These are phyloP conservation scores for Labeo rohita DNA, from an alignment of 2,113 vertebrate genomes.

Conservation along the genomic window DNA sequence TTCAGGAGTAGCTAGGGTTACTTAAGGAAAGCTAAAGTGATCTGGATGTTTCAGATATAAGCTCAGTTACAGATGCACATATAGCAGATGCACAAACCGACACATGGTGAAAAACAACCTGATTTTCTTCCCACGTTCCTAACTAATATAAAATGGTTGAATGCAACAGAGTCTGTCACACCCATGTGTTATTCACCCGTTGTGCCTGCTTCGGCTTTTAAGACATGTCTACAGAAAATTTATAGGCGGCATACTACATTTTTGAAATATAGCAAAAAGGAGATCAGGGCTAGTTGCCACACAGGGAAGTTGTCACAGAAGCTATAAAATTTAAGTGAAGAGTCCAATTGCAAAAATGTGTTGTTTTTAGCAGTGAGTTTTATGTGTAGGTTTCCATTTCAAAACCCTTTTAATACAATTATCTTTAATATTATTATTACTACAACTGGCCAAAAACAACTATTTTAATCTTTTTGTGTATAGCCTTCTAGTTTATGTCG, in stretches of 20 bases:
- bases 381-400: neutral
- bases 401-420: neutral
- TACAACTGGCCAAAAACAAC: neutral
- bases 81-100: neutral
- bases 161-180: neutral
- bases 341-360: neutral
- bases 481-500: neutral
- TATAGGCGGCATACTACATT: neutral
- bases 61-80: slow-evolving; percentile 12
- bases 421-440: neutral
- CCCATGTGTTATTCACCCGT: neutral
- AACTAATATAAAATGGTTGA: slow-evolving; percentile 26
- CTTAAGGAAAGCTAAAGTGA: neutral
- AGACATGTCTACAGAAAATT: slow-evolving; percentile 2
- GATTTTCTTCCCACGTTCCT: slow-evolving; percentile 14
- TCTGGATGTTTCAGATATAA: slow-evolving; percentile 22
- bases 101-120: neutral
- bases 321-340: neutral
- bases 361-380: neutral
- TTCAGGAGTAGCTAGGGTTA: neutral
- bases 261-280: neutral
- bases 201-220: slow-evolving; percentile 7
- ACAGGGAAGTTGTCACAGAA: neutral
- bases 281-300: neutral
- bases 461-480: neutral